Base-by-base conservation (phyloP, 2,113 vertebrate genomes). In the Pseudonaja textilis region DNA sequence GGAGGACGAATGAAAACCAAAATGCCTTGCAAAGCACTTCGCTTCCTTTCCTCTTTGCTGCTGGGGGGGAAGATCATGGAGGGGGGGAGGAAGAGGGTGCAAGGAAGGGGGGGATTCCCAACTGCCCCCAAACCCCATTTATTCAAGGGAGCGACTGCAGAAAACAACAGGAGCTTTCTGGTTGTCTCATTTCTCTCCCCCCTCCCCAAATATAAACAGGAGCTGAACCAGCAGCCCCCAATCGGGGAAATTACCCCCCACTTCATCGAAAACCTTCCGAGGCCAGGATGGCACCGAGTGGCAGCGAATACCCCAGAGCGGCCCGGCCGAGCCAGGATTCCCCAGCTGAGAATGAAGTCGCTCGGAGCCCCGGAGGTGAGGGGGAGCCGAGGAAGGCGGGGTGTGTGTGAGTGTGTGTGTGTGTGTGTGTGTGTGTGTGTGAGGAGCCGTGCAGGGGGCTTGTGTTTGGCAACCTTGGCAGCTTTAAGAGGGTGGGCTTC, bases 351-450 rank as follows among this genome's bases (percentile, higher is more conserved):
- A 96, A 94, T 0, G 97, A 97, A 5, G 89, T 90, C 89, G 85
- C 93, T 95, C 94, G 95, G 94, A 97, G 95, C 94, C 97, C 97
- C 0, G 97, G 92, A 96, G 97, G 98, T 98, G 94, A 98, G 97
- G 23, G 2, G 23, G 34, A 3, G 69, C 22, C 50, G 1, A 39
- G 69, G 69, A 39, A 39, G 6, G 3, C 5, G 16, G 0, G 0
- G 64, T 1, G 12, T 3, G 7, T 45, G 4, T 45, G 45, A 6
- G 52, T 1, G 22, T 3, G 45, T 45, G 45, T 45, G 4, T 6
- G 25, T 0, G 34, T 2, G 50, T 0, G 64, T 50, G 52, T 1
- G 22, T 50, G 64, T 1, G 12, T 3, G 22, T 50, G 64, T 1
- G 12, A 1, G 25, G 5, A 45, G 29, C 12, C 12, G 5, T 54